Conservation (phyloP, 1,140 invertebrate genomes). For the Tetragonula clypearis region DNA sequence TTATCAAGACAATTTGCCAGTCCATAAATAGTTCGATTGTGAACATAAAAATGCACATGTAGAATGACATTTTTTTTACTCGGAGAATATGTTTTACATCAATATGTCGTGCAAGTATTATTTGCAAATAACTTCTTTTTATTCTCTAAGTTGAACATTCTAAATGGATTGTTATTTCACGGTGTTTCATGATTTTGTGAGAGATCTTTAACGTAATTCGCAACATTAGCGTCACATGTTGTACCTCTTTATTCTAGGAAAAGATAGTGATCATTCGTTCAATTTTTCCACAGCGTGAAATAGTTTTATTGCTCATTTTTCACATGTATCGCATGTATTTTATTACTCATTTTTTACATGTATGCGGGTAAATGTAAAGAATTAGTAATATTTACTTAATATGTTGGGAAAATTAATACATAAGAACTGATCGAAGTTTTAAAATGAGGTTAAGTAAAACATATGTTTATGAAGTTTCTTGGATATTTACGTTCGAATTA, state of each 20-base stretch:
- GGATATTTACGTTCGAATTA: neutral
- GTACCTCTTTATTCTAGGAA: neutral
- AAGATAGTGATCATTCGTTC: neutral
- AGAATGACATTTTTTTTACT: neutral
- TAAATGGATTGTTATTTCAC: neutral
- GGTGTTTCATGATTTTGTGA: neutral
- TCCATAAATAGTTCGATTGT: neutral
- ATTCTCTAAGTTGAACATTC: neutral
- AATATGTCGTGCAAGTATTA: neutral
- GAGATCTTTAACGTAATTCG: neutral
- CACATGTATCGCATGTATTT: too few species aligned
- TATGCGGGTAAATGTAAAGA: neutral
- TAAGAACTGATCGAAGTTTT: neutral
- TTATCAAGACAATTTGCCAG: neutral
- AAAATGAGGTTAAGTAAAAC: neutral
- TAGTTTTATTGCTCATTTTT: neutral
- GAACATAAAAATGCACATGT: neutral
- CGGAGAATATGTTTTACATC: neutral
- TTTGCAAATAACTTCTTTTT: neutral
- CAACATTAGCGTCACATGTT: neutral
- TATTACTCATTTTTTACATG: neutral
- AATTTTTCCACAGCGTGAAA: neutral
- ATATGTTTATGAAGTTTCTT: slow-evolving; percentile 9
- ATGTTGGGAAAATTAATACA: neutral
- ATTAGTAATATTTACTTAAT: neutral